Conservation (phyloP, 1,140 invertebrate genomes). For the Lepidurus arcticus region DNA sequence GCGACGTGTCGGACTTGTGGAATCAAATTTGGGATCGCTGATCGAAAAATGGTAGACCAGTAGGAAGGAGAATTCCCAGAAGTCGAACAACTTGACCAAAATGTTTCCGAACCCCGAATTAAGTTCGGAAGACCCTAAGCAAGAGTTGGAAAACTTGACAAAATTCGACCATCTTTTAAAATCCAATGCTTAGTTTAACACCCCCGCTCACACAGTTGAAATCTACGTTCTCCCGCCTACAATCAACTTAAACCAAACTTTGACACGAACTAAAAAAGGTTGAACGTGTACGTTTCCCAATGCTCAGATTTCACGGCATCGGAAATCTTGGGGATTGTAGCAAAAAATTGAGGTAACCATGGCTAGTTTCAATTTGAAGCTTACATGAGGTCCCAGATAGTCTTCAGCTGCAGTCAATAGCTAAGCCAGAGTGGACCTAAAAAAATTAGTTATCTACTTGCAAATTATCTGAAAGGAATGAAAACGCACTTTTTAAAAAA, state of each 20-base stretch:
- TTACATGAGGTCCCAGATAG: conserved; percentile 77
- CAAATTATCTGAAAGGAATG: background rate
- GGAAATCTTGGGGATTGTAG: conserved; percentile 95
- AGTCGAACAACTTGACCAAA: no score
- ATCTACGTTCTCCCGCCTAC: background rate
- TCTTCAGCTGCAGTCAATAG: conserved; percentile 73
- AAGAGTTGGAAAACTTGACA: no score
- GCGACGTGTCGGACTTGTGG: no score
- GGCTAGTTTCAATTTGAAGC: conserved; percentile 86
- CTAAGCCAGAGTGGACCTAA: conserved; percentile 64
- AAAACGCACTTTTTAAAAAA: conserved; percentile 62
- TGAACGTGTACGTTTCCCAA: conserved; percentile 67
- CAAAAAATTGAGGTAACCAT: conserved; percentile 95
- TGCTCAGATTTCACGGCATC: conserved; percentile 96
- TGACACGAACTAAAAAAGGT: background rate
- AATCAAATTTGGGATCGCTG: no score
- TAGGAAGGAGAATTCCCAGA: no score
- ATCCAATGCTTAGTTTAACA: no score
- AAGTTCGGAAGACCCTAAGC: no score
- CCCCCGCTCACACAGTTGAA: no score
- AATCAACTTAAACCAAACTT: background rate
- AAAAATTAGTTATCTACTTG: background rate
- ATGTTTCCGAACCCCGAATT: no score
- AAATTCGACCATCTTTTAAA: no score
- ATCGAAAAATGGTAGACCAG: no score